Evolutionary conservation across 2,888 invertebrate genomes (phyloP), one percentile per base, ranked within the genome.

Genomic region (Scrobipalpa atriplicella): DNA sequence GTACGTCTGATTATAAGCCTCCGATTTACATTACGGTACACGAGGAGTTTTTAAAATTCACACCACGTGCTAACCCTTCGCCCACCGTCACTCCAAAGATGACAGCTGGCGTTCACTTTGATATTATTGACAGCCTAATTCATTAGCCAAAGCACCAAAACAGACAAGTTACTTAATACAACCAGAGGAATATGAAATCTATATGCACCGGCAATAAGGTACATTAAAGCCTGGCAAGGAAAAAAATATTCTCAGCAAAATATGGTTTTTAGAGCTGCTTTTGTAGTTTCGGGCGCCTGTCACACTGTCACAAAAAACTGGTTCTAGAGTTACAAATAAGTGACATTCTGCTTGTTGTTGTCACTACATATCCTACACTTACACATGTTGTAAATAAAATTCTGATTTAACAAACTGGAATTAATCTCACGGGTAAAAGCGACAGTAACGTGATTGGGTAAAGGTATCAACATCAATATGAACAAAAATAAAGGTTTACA

Each of bases 71-170:
- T 72, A 73, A 80, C 83, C 81, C 83, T 82, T 81, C 79, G 80
- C 79, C 79, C 80, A 78, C 77, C 80, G 80, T 84, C 81, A 81
- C 81, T 84, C 72, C 74, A 83, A 77, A 85, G 82, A 86, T 87
- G 87, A 86, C 87, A 87, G 84, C 83, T 86, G 85, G 83, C 81
- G 82, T 82, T 78, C 80, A 81, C 86, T 87, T 87, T 86, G 82
- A 84, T 85, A 85, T 83, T 83, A 86, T 86, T 86, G 86, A 88
- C 82, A 79, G 81, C 80, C 77, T 88, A 87, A 88, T 88, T 87
- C 83, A 87, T 87, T 85, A 82, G 80, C 77, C 75, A 73, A 75
- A 73, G 74, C 73, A 68, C 79, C 75, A 73, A 78, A 78, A 78
- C 73, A 67, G 74, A 51, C 66, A 56, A 64, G 64, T 66, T 52